phyloP scores from a whole-genome alignment of 2,888 invertebrate genomes.

The Morpho deidamia region DNA sequence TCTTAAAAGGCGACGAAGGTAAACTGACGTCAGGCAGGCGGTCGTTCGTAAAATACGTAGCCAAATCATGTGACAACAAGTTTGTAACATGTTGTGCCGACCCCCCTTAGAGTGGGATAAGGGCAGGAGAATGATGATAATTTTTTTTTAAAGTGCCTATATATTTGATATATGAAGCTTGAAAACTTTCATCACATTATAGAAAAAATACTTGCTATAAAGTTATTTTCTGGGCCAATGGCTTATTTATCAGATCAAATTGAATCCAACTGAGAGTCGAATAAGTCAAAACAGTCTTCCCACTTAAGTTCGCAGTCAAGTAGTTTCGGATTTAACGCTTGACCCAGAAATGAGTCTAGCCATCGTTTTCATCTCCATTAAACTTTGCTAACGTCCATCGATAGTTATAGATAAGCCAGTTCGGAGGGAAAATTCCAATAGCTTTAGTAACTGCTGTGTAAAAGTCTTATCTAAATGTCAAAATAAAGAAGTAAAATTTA shows the following conservation, averaged over 20 bases:
- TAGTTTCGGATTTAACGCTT: slow-evolving; percentile 54
- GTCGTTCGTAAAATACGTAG: too few relatives aligned
- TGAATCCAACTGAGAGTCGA: slow-evolving; percentile 9
- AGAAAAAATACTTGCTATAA: not conserved
- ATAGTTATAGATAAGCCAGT: slow-evolving; percentile 43
- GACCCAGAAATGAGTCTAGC: slow-evolving; percentile 48
- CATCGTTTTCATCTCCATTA: slow-evolving; percentile 62
- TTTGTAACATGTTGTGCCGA: too few relatives aligned
- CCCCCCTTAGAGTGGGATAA: too few relatives aligned
- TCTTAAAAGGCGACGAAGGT: too few relatives aligned
- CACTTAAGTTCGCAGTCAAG: slow-evolving; percentile 51
- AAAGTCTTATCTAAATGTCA: slow-evolving; percentile 1
- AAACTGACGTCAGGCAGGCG: too few relatives aligned
- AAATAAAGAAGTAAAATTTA: too few relatives aligned
- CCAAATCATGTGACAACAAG: too few relatives aligned
- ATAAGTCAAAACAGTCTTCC: slow-evolving; percentile 20
- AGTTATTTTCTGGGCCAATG: slow-evolving; percentile 5
- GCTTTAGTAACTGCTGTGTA: slow-evolving; percentile 31
- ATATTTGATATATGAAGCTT: too few relatives aligned
- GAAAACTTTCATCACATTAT: not conserved
- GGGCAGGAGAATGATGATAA: too few relatives aligned
- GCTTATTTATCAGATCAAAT: slow-evolving; percentile 12
- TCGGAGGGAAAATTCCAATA: slow-evolving; percentile 30
- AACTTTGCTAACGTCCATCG: slow-evolving; percentile 45
- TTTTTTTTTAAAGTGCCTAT: too few relatives aligned